Evolutionary conservation across 1,140 invertebrate species (phyloP).

Genomic region (Frieseomelitta varia): DNA sequence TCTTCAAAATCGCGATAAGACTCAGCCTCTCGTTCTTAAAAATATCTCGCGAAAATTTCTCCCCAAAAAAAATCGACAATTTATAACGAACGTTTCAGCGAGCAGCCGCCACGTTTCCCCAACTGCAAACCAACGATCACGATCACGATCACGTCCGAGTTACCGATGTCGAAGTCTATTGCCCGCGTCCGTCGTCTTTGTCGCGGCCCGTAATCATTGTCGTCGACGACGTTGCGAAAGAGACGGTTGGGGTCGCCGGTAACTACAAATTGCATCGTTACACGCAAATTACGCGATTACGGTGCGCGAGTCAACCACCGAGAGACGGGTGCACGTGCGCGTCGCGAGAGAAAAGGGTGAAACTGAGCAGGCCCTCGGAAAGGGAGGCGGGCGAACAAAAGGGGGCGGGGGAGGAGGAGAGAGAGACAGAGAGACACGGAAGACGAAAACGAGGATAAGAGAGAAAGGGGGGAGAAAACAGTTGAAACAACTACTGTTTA

Average conservation of each 20-base stretch:
- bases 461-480: slow-evolving; percentile 11
- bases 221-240: slow-evolving; percentile 43
- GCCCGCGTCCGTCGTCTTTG: background rate
- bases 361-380: background rate
- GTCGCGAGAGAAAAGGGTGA: slow-evolving; percentile 37
- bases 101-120: too few species aligned
- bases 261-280: slow-evolving; percentile 79
- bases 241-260: slow-evolving; percentile 57
- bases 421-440: background rate
- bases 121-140: too few species aligned
- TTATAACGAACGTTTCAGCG: too few species aligned
- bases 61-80: too few species aligned
- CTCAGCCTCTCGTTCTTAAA: too few species aligned
- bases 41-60: too few species aligned
- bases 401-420: background rate
- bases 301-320: slow-evolving; percentile 63
- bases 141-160: slow-evolving; percentile 10
- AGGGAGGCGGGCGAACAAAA: slow-evolving; percentile 20
- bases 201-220: slow-evolving; percentile 47
- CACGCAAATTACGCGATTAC: slow-evolving; percentile 77
- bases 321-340: slow-evolving; percentile 52
- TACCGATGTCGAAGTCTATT: slow-evolving; percentile 2
- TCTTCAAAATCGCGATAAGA: too few species aligned
- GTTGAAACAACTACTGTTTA: slow-evolving; percentile 67
- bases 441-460: slow-evolving; percentile 30